Evolutionary conservation across 2,888 invertebrate genomes (phyloP).

Genomic region (Dichetophora obliterata): DNA sequence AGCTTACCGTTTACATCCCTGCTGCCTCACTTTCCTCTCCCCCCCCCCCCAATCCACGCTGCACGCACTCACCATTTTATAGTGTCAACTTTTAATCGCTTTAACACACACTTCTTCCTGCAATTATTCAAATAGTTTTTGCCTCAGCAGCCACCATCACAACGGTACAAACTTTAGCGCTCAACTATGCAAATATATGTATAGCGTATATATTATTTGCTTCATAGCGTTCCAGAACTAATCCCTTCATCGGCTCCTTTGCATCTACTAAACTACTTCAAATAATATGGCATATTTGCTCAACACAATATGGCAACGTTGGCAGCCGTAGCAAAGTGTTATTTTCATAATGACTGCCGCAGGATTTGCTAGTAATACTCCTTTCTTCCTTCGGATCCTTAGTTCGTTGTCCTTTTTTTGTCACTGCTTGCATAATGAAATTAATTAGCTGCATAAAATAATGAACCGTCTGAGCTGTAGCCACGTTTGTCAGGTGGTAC

Average conservation of each 20-base stretch:
- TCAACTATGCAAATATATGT: constrained; percentile 40
- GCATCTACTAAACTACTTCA: not conserved
- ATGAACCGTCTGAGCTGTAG: constrained; percentile 50
- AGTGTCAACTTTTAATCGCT: constrained; percentile 39
- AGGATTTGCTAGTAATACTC: not conserved
- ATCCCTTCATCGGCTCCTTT: not conserved
- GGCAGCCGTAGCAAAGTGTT: constrained; percentile 2
- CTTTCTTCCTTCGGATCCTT: not conserved
- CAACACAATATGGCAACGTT: constrained; percentile 23
- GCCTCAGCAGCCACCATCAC: not conserved
- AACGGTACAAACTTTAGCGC: constrained; percentile 1
- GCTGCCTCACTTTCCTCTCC: no score
- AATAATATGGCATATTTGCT: constrained; percentile 34
- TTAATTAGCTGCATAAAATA: constrained; percentile 64
- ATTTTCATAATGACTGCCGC: constrained; percentile 24
- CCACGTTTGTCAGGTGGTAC: not conserved
- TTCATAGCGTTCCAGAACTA: not conserved
- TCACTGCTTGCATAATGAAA: constrained; percentile 55
- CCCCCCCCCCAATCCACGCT: not conserved
- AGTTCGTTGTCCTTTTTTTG: not conserved
- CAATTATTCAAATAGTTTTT: constrained; percentile 28
- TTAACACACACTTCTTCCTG: constrained; percentile 28
- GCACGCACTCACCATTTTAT: constrained; percentile 17
- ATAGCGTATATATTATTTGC: constrained; percentile 16
- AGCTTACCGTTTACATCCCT: not conserved